These are phyloP conservation scores for Xiphophorus couchianus DNA, from an alignment of 2,113 vertebrate species.

Conservation along the genomic window DNA sequence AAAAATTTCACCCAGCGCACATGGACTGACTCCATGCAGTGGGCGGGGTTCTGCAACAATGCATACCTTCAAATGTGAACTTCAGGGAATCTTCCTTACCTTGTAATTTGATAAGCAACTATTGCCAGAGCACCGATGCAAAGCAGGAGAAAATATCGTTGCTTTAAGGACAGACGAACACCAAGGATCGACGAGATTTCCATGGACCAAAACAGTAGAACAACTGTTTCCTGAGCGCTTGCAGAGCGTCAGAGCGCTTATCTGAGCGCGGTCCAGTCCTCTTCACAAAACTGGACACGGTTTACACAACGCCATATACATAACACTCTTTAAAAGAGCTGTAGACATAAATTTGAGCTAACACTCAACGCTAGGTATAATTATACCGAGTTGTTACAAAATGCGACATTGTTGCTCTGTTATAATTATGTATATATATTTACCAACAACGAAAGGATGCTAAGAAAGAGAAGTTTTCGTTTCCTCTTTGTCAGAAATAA, in stretches of 20 bases:
- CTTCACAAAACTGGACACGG: not conserved
- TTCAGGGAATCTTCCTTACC: slow-evolving; percentile 30
- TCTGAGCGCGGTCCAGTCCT: not conserved
- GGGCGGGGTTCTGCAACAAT: not conserved
- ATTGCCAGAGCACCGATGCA: slow-evolving; percentile 25
- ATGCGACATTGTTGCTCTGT: not conserved
- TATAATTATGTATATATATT: too few species aligned
- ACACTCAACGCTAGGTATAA: not conserved
- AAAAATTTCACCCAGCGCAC: too few species aligned
- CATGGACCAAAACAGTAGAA: slow-evolving; percentile 8
- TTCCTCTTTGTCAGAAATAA: too few species aligned
- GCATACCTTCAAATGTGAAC: not conserved
- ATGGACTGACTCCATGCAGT: not conserved
- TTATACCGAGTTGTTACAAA: not conserved
- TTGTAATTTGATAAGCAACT: slow-evolving; percentile 26
- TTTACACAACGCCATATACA: not conserved
- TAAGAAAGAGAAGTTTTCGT: not conserved
- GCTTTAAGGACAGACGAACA: slow-evolving; percentile 43
- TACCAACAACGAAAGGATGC: not conserved
- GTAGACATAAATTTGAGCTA: not conserved
- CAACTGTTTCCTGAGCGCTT: not conserved
- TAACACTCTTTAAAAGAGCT: not conserved
- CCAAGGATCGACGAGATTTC: slow-evolving; percentile 11
- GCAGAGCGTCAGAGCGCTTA: not conserved
- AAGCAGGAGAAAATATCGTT: slow-evolving; percentile 45